A percentile compares a stretch with the other conserved stretches of the same genome.
phyloP scores from a whole-genome alignment of 2,888 invertebrate species.

The Drosophila borealis region DNA sequence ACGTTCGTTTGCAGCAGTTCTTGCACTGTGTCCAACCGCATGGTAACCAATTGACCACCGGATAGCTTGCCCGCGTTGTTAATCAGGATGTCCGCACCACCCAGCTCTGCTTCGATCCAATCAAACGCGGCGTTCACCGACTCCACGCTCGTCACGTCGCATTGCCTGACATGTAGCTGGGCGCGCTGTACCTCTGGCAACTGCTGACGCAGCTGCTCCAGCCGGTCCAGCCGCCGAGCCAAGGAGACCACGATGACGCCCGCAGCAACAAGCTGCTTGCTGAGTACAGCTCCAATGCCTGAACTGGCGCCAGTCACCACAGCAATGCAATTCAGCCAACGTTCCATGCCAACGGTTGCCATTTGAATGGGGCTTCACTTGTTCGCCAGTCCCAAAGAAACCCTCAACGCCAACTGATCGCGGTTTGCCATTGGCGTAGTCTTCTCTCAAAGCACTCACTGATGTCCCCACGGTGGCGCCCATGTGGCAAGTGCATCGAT shows the following conservation, averaged over 20 bases:
- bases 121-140: conserved; percentile 86
- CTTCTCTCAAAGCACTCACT: neutral
- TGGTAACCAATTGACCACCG: conserved; percentile 63
- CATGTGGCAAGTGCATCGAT: neutral
- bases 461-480: conserved; percentile 1
- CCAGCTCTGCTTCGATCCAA: conserved; percentile 85
- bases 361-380: conserved; percentile 26
- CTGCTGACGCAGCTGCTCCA: conserved; percentile 59
- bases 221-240: conserved; percentile 85
- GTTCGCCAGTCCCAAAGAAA: neutral
- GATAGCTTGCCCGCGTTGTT: conserved; percentile 86
- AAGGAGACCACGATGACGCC: conserved; percentile 86
- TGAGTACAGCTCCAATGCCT: conserved; percentile 87
- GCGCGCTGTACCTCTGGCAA: conserved; percentile 42
- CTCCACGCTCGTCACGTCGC: conserved; percentile 86
- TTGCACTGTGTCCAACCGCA: conserved; percentile 58
- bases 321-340: conserved; percentile 87
- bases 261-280: conserved; percentile 83
- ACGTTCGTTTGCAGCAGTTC: conserved; percentile 85
- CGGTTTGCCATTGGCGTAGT: neutral
- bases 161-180: conserved; percentile 55
- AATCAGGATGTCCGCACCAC: conserved; percentile 86
- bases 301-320: conserved; percentile 88
- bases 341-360: conserved; percentile 84
- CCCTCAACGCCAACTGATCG: conserved; percentile 7